These are phyloP conservation scores for Xenus cinereus DNA, from an alignment of 2,113 vertebrate species.

Conservation along the genomic window DNA sequence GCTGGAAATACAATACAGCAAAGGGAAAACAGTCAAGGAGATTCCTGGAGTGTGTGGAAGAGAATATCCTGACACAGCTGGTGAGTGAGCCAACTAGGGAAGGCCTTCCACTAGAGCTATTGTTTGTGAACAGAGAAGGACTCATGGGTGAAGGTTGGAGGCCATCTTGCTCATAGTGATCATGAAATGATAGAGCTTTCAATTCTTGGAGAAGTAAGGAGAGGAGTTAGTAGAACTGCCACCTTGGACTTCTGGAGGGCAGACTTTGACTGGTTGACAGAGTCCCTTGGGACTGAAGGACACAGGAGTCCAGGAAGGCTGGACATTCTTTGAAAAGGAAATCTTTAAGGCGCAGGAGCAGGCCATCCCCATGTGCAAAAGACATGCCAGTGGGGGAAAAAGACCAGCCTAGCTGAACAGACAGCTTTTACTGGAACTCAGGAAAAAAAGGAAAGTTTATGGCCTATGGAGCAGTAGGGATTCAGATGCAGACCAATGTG, in stretches of 20 bases:
- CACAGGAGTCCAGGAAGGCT: not conserved
- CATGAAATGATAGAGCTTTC: not conserved
- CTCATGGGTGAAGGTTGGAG: not conserved
- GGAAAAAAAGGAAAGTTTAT: no score
- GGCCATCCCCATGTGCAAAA: no score
- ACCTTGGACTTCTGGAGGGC: not conserved
- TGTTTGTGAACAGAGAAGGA: not conserved
- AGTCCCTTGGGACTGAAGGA: not conserved
- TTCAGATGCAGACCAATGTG: no score
- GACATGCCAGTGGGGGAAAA: no score
- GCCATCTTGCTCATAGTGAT: not conserved
- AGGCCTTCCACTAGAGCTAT: not conserved
- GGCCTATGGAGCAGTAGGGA: no score
- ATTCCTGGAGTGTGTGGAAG: not conserved
- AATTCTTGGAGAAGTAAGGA: not conserved
- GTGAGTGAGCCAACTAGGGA: not conserved
- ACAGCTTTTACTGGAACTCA: no score
- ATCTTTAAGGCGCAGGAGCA: no score
- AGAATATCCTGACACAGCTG: not conserved
- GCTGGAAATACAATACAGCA: not conserved
- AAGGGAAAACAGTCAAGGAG: not conserved
- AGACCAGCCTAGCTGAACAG: no score
- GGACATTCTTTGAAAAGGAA: not conserved
- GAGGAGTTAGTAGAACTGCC: not conserved
- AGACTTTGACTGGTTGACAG: not conserved